phyloP scores from a whole-genome alignment of 2,888 invertebrate species.

The Cyaniris semiargus region DNA sequence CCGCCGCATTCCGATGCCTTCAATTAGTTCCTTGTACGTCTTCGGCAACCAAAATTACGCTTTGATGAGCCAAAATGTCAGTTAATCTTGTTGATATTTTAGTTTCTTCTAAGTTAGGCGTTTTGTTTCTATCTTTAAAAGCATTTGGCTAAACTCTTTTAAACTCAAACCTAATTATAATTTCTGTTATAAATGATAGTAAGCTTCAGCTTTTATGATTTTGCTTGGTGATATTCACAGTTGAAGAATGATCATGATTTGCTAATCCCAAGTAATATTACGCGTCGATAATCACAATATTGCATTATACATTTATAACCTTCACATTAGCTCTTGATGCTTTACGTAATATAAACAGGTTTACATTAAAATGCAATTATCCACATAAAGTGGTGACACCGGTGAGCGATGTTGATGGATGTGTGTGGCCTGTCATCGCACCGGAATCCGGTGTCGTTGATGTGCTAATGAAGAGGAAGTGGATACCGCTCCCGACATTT shows the following conservation, averaged over 20 bases:
- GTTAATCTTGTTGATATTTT: background rate
- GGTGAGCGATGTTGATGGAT: slow-evolving; percentile 44
- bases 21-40: slow-evolving; percentile 20
- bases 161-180: background rate
- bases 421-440: slow-evolving; percentile 43
- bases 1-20: slow-evolving; percentile 19
- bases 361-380: slow-evolving; percentile 43
- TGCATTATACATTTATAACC: background rate
- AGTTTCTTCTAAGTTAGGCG: background rate
- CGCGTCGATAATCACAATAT: slow-evolving; percentile 7
- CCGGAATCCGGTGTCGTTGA: slow-evolving; percentile 48
- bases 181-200: background rate
- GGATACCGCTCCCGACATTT: slow-evolving; percentile 45
- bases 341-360: slow-evolving; percentile 43
- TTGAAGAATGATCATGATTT: background rate
- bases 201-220: background rate
- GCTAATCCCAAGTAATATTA: slow-evolving; percentile 3
- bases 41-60: background rate
- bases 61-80: background rate
- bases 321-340: slow-evolving; percentile 27
- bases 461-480: slow-evolving; percentile 51
- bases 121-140: background rate
- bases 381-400: slow-evolving; percentile 43
- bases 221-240: background rate
- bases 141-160: background rate